Evolutionary conservation across 2,113 vertebrate species (phyloP).

Genomic region (Hypanus sabinus): DNA sequence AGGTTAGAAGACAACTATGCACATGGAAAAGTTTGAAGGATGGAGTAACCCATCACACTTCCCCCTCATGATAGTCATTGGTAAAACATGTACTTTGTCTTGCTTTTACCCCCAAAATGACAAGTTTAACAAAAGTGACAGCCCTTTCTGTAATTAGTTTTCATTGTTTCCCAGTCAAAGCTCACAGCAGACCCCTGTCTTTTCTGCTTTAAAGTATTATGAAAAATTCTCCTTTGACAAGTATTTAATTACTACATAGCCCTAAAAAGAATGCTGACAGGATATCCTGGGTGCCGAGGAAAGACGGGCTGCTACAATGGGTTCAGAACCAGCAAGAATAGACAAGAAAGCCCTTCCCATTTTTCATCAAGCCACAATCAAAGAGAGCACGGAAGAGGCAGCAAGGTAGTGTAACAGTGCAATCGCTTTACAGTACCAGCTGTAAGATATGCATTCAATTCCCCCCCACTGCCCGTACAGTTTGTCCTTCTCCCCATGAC

Average conservation of each 20-base stretch:
- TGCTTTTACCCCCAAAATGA: conserved; percentile 49
- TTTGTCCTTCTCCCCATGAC: too few species aligned
- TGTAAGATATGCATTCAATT: too few species aligned
- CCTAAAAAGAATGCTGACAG: neutral
- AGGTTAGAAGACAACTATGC: neutral
- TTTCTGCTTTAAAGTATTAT: conserved; percentile 56
- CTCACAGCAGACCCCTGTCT: conserved; percentile 54
- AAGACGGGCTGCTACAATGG: neutral
- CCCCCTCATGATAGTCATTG: conserved; percentile 21
- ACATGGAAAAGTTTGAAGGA: neutral
- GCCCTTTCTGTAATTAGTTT: conserved; percentile 61
- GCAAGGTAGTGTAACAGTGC: too few species aligned
- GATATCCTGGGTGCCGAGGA: conserved; percentile 47
- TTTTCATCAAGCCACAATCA: neutral
- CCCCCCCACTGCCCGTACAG: too few species aligned
- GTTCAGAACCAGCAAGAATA: neutral
- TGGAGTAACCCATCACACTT: neutral
- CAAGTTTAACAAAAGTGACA: conserved; percentile 51
- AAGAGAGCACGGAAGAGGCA: neutral
- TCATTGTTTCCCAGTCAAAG: conserved; percentile 60
- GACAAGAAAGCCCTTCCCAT: neutral
- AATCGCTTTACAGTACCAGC: too few species aligned
- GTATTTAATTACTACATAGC: conserved; percentile 57
- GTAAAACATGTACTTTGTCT: conserved; percentile 40
- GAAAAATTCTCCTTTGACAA: conserved; percentile 55